Evolutionary conservation across 1,140 invertebrate genomes (phyloP), one percentile per base, ranked within the genome.

Genomic region (Eciton burchellii): DNA sequence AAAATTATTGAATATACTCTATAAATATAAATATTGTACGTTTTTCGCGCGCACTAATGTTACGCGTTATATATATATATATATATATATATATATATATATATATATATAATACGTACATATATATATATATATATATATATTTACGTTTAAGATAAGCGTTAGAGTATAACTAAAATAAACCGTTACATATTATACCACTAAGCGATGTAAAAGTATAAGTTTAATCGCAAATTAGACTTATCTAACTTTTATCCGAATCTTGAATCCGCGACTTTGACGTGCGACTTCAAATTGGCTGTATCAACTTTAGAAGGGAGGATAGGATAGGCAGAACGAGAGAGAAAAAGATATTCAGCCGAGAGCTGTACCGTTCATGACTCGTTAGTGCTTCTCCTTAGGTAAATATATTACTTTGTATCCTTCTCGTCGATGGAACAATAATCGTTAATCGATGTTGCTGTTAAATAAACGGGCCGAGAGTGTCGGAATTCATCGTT

Each of bases 21-120:
- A 90, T 84, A 84, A 70, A 84, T 35, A 83, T 88, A 88, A 86
- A 84, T 89, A 88, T 89, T 86, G 77, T 89, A 86, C 71, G 88
- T 88, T 90, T 35, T 6, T 35, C 35, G 35, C 35, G 35, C 35
- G 35, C 81, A 86, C 84, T 88, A 90, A 84, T 90, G 89, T 89
- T 91, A 88, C 84, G 85, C 47, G 60, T 66, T 76, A 76, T 56
- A 68, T 19, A 76, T 76, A 70, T 76, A 68, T 19, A 76, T 76
- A 70, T 76, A 66, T 89, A 86, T 81, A 86, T 26, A 45, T 71
- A 49, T 47, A 76, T n/a, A 35, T 35, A 35, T 66, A 71, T 35
- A 70, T 54, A 81, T 71, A 76, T 85, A 86, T 77, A 85, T 82
- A 83, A 70, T 52, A 71, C 26, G 21, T 62, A 56, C 60, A 85